Percentiles rank a stretch among this genome's conserved stretches.
phyloP scores from a whole-genome alignment of 2,797 vertebrate genomes.

The Lophius americanus region DNA sequence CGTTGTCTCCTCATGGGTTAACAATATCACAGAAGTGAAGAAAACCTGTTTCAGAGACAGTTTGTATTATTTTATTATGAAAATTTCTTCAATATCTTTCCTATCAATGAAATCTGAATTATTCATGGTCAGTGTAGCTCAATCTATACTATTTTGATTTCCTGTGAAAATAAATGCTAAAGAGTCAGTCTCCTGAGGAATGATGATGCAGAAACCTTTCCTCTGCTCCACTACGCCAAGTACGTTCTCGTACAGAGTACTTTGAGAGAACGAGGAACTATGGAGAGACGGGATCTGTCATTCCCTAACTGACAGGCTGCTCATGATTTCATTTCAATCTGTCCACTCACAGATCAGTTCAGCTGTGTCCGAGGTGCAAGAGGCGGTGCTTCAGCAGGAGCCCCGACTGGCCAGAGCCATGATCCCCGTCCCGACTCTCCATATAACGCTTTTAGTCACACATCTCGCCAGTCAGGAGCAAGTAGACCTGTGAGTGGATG shows the following conservation, averaged over 20 bases:
- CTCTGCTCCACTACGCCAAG: background rate
- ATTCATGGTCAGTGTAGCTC: background rate
- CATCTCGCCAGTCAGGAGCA: conserved; percentile 89
- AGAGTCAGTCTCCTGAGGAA: conserved; percentile 8
- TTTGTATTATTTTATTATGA: background rate
- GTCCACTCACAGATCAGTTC: conserved; percentile 83
- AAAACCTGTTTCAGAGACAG: background rate
- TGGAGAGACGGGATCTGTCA: background rate
- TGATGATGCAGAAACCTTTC: background rate
- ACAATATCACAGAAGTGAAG: background rate
- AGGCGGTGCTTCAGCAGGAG: conserved; percentile 86
- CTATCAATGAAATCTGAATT: conserved; percentile 1
- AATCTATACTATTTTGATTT: background rate
- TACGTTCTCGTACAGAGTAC: background rate
- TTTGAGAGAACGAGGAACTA: background rate
- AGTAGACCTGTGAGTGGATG: conserved; percentile 86
- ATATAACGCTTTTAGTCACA: conserved; percentile 92
- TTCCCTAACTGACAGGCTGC: background rate
- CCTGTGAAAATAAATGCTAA: background rate
- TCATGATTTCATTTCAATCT: conserved; percentile 29
- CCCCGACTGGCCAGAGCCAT: conserved; percentile 86
- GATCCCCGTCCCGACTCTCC: conserved; percentile 86
- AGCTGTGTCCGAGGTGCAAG: conserved; percentile 84
- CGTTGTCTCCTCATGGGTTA: background rate
- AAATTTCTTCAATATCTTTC: background rate